Evolutionary conservation across 2,888 invertebrate genomes (phyloP).

Genomic region (Thalpophila matura): DNA sequence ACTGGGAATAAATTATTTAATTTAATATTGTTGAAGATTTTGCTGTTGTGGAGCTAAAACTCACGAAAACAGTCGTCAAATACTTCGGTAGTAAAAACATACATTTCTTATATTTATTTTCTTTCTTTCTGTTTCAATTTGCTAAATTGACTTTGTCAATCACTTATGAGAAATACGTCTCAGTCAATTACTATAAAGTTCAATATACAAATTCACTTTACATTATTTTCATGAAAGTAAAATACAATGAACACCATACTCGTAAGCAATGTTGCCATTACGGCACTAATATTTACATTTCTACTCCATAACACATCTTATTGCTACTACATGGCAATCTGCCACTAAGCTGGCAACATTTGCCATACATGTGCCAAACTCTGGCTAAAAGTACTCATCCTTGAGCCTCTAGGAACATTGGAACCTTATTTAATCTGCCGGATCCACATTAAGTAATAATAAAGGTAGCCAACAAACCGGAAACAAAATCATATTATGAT

Average conservation of each 20-base stretch:
- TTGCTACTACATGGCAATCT: conserved; percentile 41
- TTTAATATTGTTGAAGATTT: conserved; percentile 33
- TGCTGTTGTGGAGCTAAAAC: conserved; percentile 2
- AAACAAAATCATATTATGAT: conserved; percentile 29
- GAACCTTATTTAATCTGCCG: conserved; percentile 45
- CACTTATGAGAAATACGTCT: neutral
- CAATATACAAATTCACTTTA: conserved; percentile 2
- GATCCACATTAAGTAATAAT: conserved; percentile 42
- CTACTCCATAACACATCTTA: conserved; percentile 39
- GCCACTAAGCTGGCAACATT: conserved; percentile 46
- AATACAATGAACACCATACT: neutral
- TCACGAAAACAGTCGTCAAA: neutral
- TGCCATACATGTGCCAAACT: conserved; percentile 39
- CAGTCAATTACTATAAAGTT: conserved; percentile 9
- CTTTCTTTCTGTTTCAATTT: neutral
- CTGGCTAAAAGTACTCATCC: conserved; percentile 5
- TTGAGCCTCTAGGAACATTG: conserved; percentile 14
- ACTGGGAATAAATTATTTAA: conserved; percentile 32
- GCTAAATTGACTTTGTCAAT: neutral
- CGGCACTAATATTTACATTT: conserved; percentile 47
- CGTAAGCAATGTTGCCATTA: conserved; percentile 20
- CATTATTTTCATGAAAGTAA: conserved; percentile 6
- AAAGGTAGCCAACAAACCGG: conserved; percentile 23
- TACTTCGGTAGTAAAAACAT: neutral
- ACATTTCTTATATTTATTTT: too few relatives aligned